A percentile compares a stretch with the other conserved stretches of the same genome.
Conservation (phyloP, 2,113 vertebrate genomes). For the Paralichthys olivaceus region DNA sequence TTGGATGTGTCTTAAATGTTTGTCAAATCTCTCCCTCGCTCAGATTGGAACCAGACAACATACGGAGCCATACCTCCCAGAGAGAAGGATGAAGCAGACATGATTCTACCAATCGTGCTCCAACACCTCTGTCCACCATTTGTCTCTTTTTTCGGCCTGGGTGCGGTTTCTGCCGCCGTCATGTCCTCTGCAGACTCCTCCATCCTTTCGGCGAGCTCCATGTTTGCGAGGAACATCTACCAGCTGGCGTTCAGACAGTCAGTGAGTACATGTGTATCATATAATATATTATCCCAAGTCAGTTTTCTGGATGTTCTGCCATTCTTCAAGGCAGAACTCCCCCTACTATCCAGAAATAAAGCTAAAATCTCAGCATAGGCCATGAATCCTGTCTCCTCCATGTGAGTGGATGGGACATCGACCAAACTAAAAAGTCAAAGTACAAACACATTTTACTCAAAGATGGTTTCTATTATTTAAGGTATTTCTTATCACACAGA, state of each 20-base stretch:
- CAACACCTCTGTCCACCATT: slow-evolving; percentile 95
- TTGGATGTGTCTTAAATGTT: neutral
- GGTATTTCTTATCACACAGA: too few species aligned
- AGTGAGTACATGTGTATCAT: slow-evolving; percentile 76
- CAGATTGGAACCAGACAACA: slow-evolving; percentile 95
- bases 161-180: slow-evolving; percentile 95
- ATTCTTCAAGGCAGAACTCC: too few species aligned
- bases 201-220: slow-evolving; percentile 97
- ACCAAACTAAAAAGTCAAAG: too few species aligned
- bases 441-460: too few species aligned
- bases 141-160: slow-evolving; percentile 95
- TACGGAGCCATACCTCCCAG: slow-evolving; percentile 88
- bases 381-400: too few species aligned
- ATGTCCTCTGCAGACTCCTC: slow-evolving; percentile 99
- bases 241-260: slow-evolving; percentile 96
- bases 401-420: too few species aligned
- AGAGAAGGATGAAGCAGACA: slow-evolving; percentile 89
- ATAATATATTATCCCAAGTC: too few species aligned
- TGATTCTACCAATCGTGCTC: slow-evolving; percentile 96
- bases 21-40: neutral
- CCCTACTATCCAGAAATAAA: too few species aligned
- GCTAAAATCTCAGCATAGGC: too few species aligned
- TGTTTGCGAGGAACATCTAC: slow-evolving; percentile 99
- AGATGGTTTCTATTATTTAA: too few species aligned
- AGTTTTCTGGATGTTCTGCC: too few species aligned